Conservation (phyloP, 2,113 vertebrate species). For the Cyprinodon variegatus region DNA sequence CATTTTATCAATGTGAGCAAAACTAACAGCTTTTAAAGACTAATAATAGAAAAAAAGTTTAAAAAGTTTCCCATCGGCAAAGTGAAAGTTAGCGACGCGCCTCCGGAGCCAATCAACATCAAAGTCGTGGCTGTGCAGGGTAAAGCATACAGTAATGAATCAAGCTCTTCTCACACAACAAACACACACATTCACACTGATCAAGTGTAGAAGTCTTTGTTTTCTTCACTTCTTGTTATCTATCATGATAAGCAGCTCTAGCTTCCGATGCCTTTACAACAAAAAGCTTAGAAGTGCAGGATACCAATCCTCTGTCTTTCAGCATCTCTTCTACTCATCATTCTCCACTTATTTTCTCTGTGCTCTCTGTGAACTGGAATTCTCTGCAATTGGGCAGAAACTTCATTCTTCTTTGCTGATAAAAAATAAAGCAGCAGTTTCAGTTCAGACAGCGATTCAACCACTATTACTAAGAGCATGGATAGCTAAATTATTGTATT, state of each 20-base stretch:
- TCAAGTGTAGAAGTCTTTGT: conserved; percentile 54
- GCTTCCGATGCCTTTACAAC: conserved; percentile 44
- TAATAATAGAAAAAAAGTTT: conserved; percentile 55
- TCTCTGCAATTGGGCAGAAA: conserved; percentile 31
- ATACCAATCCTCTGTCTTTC: conserved; percentile 25
- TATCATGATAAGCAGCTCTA: conserved; percentile 52
- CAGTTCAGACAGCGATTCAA: background rate
- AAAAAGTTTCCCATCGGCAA: conserved; percentile 49
- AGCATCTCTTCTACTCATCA: conserved; percentile 8
- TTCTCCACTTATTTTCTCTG: conserved; percentile 4
- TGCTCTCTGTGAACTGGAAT: conserved; percentile 34
- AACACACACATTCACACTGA: conserved; percentile 29
- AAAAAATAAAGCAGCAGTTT: background rate
- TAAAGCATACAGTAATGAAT: conserved; percentile 41
- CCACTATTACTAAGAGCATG: background rate
- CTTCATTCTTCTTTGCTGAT: background rate
- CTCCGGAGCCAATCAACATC: conserved; percentile 60
- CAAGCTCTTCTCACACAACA: conserved; percentile 16
- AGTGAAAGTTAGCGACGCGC: conserved; percentile 55
- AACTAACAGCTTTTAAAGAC: conserved; percentile 56
- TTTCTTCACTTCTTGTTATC: conserved; percentile 59
- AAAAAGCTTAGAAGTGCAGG: conserved; percentile 37
- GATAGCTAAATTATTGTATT: background rate
- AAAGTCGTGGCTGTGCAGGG: conserved; percentile 65
- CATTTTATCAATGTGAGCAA: conserved; percentile 32